Evolutionary conservation across 2,113 vertebrate species (phyloP).

Genomic region (Propithecus coquereli): DNA sequence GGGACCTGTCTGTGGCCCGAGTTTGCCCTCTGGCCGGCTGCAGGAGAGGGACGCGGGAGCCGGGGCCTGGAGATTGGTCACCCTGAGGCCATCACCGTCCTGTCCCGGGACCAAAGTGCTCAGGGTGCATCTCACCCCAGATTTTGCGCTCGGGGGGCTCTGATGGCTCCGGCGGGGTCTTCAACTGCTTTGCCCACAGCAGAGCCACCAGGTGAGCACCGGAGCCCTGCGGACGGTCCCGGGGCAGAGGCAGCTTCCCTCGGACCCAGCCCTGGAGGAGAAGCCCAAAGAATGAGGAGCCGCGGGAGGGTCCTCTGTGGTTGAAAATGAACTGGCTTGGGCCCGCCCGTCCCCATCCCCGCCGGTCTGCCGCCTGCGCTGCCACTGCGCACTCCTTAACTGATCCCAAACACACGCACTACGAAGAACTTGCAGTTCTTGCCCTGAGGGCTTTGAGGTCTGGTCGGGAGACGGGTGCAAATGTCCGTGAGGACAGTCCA

Average conservation of each 20-base stretch:
- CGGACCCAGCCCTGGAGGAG: background rate
- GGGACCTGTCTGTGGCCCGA: too few relatives aligned
- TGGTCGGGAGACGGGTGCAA: background rate
- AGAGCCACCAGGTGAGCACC: background rate
- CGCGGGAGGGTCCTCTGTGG: too few relatives aligned
- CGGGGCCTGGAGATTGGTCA: background rate
- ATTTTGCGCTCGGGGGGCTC: too few relatives aligned
- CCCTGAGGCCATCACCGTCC: background rate
- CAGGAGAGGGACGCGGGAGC: too few relatives aligned
- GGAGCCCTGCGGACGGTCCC: background rate
- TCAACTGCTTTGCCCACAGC: background rate
- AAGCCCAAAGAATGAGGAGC: accelerated
- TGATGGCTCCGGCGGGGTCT: background rate
- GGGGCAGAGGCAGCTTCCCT: too few relatives aligned
- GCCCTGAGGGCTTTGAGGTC: too few relatives aligned
- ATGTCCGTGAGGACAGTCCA: background rate
- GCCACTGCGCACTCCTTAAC: accelerated
- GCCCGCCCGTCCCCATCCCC: too few relatives aligned
- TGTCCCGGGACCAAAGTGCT: background rate
- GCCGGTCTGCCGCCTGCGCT: background rate
- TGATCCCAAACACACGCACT: background rate
- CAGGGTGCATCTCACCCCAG: background rate
- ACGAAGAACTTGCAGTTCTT: too few relatives aligned
- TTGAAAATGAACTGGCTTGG: too few relatives aligned
- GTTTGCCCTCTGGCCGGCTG: accelerated